Conservation (phyloP, 1,140 invertebrate genomes). For the Trichogramma pretiosum region DNA sequence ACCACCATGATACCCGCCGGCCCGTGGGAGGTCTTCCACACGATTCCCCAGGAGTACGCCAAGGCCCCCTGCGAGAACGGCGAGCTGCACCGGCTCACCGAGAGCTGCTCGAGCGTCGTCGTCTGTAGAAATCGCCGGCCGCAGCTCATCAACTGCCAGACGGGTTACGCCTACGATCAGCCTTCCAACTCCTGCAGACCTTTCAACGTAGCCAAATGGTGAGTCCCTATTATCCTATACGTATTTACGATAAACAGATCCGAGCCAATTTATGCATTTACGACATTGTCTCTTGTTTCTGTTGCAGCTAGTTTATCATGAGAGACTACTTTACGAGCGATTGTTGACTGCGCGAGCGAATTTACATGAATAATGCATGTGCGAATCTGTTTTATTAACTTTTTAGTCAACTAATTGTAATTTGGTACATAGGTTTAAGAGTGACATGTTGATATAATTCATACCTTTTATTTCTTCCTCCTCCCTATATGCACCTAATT, state of each 20-base stretch:
- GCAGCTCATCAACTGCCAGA: slow-evolving; percentile 30
- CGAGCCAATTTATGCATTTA: no score
- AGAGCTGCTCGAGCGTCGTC: slow-evolving; percentile 32
- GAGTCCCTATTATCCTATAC: slow-evolving; percentile 5
- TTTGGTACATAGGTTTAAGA: no score
- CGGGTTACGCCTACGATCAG: slow-evolving; percentile 31
- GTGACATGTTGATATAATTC: no score
- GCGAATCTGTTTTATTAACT: no score
- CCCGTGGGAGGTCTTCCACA: slow-evolving; percentile 25
- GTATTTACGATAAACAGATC: neutral
- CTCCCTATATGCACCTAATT: no score
- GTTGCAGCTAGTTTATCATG: slow-evolving; percentile 10
- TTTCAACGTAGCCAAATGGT: slow-evolving; percentile 34
- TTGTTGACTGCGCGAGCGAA: no score
- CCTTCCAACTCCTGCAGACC: slow-evolving; percentile 30
- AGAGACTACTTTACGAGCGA: no score
- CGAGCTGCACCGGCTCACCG: slow-evolving; percentile 29
- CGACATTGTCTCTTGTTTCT: neutral
- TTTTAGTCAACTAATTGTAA: no score
- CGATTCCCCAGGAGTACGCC: slow-evolving; percentile 24
- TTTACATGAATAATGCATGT: no score
- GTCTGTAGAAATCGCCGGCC: slow-evolving; percentile 30
- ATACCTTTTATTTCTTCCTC: no score
- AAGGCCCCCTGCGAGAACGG: slow-evolving; percentile 29
- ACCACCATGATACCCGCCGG: slow-evolving; percentile 12